Evolutionary conservation across 2,113 vertebrate species (phyloP).

Genomic region (Leptobrachium ailaonicum): DNA sequence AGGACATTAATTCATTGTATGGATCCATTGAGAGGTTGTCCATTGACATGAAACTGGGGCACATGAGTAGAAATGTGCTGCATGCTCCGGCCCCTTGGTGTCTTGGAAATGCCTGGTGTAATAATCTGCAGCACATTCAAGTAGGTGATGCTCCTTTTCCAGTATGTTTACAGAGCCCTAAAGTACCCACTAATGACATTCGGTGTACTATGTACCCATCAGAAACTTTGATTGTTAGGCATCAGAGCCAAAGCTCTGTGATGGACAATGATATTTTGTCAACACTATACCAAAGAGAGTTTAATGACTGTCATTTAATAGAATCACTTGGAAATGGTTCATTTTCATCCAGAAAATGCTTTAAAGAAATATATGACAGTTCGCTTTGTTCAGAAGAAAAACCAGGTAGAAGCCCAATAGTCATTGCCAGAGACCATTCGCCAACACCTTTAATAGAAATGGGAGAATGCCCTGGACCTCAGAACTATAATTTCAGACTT

Average conservation of each 20-base stretch:
- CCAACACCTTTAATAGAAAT: not conserved
- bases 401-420: too few species aligned
- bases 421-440: not conserved
- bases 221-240: not conserved
- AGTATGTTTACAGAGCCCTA: not conserved
- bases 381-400: not conserved
- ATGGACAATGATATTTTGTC: not conserved
- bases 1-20: not conserved
- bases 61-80: constrained; percentile 1
- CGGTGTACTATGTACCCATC: not conserved
- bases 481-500: not conserved
- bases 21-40: constrained; percentile 11
- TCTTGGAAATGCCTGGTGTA: constrained; percentile 19
- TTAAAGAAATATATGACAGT: not conserved
- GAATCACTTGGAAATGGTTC: not conserved
- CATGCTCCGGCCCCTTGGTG: not conserved
- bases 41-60: not conserved
- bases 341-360: not conserved
- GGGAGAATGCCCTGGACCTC: not conserved
- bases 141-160: not conserved
- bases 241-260: not conserved
- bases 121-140: constrained; percentile 11
- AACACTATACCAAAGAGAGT: not conserved
- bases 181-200: not conserved
- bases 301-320: not conserved